A percentile compares a stretch with the other conserved stretches of the same genome.
phyloP scores from a whole-genome alignment of 2,888 invertebrate species.

The Drosophila ustulata region DNA sequence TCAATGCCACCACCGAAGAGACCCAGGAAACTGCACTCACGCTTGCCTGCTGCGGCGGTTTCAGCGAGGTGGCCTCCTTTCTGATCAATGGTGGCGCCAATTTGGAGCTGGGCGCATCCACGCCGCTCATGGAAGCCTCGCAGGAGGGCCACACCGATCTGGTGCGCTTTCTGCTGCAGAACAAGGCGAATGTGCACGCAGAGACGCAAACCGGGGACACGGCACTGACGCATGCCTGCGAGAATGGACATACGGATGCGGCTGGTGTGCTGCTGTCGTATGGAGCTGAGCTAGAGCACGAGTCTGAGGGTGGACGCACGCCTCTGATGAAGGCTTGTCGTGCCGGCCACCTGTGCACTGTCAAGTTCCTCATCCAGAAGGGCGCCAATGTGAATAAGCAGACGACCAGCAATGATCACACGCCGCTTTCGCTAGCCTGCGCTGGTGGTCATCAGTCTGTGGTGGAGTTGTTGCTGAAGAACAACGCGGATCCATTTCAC shows the following conservation, averaged over 20 bases:
- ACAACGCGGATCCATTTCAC: conserved; percentile 97
- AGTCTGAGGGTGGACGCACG: conserved; percentile 98
- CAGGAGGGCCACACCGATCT: conserved; percentile 98
- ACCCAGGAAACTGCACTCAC: conserved; percentile 98
- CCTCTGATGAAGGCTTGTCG: conserved; percentile 99
- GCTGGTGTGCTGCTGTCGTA: conserved; percentile 96
- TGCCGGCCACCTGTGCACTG: conserved; percentile 97
- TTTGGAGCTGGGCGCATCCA: conserved; percentile 97
- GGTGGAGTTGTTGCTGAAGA: conserved; percentile 95
- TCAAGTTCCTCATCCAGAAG: conserved; percentile 96
- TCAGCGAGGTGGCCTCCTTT: conserved; percentile 97
- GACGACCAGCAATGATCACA: conserved; percentile 98
- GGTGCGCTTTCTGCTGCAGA: conserved; percentile 92
- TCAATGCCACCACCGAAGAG: conserved; percentile 99
- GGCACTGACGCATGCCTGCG: conserved; percentile 98
- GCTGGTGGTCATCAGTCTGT: conserved; percentile 98
- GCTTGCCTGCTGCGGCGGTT: conserved; percentile 97
- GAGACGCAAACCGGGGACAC: conserved; percentile 98
- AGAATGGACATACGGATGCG: conserved; percentile 99
- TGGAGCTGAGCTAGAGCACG: conserved; percentile 97
- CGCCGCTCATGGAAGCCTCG: conserved; percentile 99
- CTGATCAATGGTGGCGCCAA: conserved; percentile 98
- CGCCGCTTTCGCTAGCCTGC: conserved; percentile 97
- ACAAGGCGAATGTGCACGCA: conserved; percentile 95
- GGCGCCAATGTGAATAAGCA: conserved; percentile 94